These are phyloP conservation scores for Watsonalla binaria DNA, from an alignment of 2,888 invertebrate species.

Conservation along the genomic window DNA sequence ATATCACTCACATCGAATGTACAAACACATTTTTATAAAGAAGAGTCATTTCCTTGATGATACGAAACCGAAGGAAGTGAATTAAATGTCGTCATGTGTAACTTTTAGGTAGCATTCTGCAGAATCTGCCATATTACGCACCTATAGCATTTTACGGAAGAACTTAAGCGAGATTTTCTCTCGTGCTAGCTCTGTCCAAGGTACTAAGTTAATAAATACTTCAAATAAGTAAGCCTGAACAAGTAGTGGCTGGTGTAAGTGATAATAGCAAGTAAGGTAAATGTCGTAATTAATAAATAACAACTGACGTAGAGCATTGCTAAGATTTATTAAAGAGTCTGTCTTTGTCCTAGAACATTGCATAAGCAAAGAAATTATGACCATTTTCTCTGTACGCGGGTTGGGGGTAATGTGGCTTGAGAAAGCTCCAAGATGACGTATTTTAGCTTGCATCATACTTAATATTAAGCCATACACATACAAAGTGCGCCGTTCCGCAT, in stretches of 20 bases:
- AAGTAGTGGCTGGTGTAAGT: background rate
- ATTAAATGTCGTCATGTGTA: too few relatives aligned
- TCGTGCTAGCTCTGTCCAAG: too few relatives aligned
- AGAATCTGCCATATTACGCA: too few relatives aligned
- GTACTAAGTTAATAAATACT: background rate
- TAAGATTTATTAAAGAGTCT: background rate
- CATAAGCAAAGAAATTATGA: constrained; percentile 1
- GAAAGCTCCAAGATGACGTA: constrained; percentile 5
- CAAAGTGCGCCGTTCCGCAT: too few relatives aligned
- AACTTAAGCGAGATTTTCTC: too few relatives aligned
- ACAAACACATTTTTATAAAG: too few relatives aligned
- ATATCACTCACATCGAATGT: too few relatives aligned
- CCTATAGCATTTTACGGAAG: too few relatives aligned
- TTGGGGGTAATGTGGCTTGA: background rate
- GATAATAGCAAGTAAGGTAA: constrained; percentile 1
- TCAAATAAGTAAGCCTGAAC: background rate
- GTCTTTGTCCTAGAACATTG: constrained; percentile 1
- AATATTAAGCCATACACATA: too few relatives aligned
- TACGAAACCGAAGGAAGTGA: too few relatives aligned
- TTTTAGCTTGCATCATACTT: background rate
- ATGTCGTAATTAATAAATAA: background rate
- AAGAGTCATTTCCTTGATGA: too few relatives aligned
- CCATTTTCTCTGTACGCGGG: background rate
- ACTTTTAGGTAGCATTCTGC: too few relatives aligned
- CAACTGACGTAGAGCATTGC: background rate